Evolutionary conservation across 2,888 invertebrate species (phyloP), one percentile per base, ranked within the genome.

Genomic region (Leptopterna dolabrata): DNA sequence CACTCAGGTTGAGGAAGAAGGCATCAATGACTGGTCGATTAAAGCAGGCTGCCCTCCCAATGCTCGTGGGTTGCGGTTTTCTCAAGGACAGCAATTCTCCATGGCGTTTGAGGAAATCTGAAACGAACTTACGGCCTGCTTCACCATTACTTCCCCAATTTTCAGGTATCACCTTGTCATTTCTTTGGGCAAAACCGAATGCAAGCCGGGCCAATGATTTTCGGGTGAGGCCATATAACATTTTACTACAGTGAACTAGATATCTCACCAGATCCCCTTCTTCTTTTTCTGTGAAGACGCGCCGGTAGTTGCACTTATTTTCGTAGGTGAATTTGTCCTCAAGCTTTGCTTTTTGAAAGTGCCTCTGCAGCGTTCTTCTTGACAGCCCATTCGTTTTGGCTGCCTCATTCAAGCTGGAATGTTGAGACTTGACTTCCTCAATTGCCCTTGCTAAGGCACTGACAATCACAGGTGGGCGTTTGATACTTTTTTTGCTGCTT

Each of bases 331-430:
- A 76, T 76, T 9, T 41, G 30, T 30, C 30, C 14, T 36, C 16
- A 30, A 29, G 3, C 3, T 11, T 4, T 76, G 9, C n/a, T n/a
- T 14, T 29, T n/a, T 41, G 43, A 78, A 41, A 45, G 19, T 6
- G 43, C 24, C 4, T 78, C 19, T 43, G 43, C 0, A 78, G 78
- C 19, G 41, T 78, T 41, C 43, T 78, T 78, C 43, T 78, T 78
- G 78, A 43, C 43, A 30, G 1, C 43, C 30, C 76, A 30, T 76
- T 30, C 43, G 30, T 30, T 76, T 76, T 30, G 41, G 30, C 30
- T 19, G 78, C 43, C 36, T 78, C 78, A 45, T 45, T 78, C 78
- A 78, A 78, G 47, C 78, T 78, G 78, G 78, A 43, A n/a, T 45
- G 43, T 19, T 43, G 78, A n/a, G n/a, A n/a, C n/a, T n/a, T n/a